phyloP scores from a whole-genome alignment of 2,113 vertebrate genomes.

The Illadopsis cleaveri region DNA sequence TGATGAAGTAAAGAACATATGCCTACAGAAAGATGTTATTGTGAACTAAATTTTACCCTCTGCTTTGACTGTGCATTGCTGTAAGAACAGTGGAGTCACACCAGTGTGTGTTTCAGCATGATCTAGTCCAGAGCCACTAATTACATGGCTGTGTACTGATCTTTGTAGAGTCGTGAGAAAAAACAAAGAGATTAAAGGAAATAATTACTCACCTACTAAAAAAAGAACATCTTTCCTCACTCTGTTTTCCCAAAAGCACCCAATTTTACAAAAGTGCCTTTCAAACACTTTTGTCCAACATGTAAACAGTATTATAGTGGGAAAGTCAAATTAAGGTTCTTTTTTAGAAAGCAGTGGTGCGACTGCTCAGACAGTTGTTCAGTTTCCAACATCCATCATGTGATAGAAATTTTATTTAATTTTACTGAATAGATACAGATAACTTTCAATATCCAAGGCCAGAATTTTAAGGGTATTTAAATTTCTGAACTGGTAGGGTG shows the following conservation, averaged over 20 bases:
- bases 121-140: slow-evolving; percentile 37
- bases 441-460: neutral
- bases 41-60: neutral
- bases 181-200: slow-evolving; percentile 31
- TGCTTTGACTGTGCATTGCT: neutral
- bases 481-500: neutral
- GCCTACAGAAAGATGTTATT: neutral
- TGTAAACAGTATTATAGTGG: neutral
- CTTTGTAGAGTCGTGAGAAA: neutral
- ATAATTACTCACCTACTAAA: slow-evolving; percentile 22
- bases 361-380: neutral
- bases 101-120: neutral
- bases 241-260: neutral
- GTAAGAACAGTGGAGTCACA: neutral
- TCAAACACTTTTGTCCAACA: neutral
- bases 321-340: slow-evolving; percentile 3
- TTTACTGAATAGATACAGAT: neutral
- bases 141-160: neutral
- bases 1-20: neutral
- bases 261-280: neutral
- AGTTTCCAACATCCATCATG: neutral
- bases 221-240: slow-evolving; percentile 11
- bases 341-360: neutral
- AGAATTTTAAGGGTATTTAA: neutral
- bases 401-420: neutral